Conservation (phyloP, 64 coral and sea anemone genomes). For the Actinia equina region DNA sequence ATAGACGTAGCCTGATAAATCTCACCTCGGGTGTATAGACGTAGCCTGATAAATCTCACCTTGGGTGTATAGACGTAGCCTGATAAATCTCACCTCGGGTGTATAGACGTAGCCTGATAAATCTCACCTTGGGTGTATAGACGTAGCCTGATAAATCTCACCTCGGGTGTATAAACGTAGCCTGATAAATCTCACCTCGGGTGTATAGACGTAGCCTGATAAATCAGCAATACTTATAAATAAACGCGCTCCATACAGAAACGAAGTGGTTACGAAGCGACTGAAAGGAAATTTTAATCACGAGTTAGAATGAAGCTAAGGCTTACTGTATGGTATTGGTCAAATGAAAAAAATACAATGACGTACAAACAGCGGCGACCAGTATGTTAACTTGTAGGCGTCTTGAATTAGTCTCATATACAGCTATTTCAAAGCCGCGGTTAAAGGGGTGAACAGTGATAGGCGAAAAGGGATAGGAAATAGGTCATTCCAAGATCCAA, state of each 20-base stretch:
- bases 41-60: constrained; percentile 18
- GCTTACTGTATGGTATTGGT: too few relatives aligned
- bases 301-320: background rate
- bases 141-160: constrained; percentile 73
- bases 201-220: constrained; percentile 88
- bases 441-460: too few relatives aligned
- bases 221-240: constrained; percentile 92
- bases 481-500: too few relatives aligned
- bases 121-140: constrained; percentile 79
- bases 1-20: constrained; percentile 81
- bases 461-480: too few relatives aligned
- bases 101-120: background rate
- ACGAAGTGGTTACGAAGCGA: constrained; percentile 41
- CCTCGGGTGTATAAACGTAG: too few relatives aligned
- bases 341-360: too few relatives aligned
- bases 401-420: too few relatives aligned
- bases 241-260: constrained; percentile 71
- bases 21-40: background rate
- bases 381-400: too few relatives aligned
- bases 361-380: too few relatives aligned
- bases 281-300: background rate
- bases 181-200: constrained; percentile 45
- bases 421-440: too few relatives aligned
- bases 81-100: constrained; percentile 29
- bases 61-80: constrained; percentile 92